Percentiles rank a stretch among this genome's conserved stretches.
Evolutionary conservation across 2,113 vertebrate species (phyloP).

Genomic region (Monopterus albus): DNA sequence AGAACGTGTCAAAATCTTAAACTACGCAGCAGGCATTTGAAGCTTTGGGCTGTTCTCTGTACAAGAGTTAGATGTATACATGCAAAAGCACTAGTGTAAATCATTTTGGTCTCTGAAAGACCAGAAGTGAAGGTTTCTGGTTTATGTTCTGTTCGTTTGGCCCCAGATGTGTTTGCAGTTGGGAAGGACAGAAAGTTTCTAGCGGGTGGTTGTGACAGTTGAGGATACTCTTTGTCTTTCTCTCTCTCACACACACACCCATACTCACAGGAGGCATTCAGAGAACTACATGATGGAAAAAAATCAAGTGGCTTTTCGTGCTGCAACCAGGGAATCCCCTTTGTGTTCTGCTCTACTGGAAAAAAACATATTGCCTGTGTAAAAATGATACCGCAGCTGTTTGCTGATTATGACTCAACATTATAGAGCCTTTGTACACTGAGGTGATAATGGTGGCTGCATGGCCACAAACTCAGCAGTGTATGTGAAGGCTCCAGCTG

Average conservation of each 20-base stretch:
- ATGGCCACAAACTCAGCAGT: conserved; percentile 22
- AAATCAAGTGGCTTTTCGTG: conserved; percentile 21
- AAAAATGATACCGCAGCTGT: conserved; percentile 47
- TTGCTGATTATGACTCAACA: conserved; percentile 59
- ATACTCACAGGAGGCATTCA: conserved; percentile 14
- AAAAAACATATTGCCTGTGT: conserved; percentile 47
- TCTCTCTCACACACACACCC: background rate
- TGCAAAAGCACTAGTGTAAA: background rate
- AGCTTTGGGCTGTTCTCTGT: background rate
- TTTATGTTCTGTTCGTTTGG: conserved; percentile 15
- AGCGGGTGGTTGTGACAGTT: conserved; percentile 45
- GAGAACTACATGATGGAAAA: conserved; percentile 30
- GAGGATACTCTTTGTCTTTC: background rate
- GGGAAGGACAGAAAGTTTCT: conserved; percentile 54
- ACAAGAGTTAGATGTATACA: background rate
- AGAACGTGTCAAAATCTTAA: no score
- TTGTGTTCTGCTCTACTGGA: conserved; percentile 41
- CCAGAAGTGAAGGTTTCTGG: conserved; percentile 3
- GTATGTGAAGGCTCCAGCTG: conserved; percentile 30
- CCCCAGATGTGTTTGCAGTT: conserved; percentile 41
- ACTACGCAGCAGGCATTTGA: background rate
- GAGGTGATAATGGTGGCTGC: conserved; percentile 33
- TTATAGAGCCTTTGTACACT: conserved; percentile 26
- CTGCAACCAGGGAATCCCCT: conserved; percentile 61
- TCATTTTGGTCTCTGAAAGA: background rate